phyloP scores from a whole-genome alignment of 2,888 invertebrate genomes.

The Heliconius erato region DNA sequence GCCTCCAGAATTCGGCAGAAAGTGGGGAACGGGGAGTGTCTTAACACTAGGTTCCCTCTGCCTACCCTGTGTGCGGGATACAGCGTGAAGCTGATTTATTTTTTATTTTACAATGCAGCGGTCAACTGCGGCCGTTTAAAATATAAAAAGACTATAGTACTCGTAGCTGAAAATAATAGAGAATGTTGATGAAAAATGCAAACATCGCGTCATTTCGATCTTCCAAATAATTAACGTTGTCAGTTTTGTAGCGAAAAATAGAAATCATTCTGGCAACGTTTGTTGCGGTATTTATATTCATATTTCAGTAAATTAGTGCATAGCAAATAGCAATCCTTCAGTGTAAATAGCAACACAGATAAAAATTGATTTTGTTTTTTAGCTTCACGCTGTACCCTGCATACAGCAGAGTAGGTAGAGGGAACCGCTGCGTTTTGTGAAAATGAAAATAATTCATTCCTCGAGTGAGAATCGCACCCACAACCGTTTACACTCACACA shows the following conservation, averaged over 20 bases:
- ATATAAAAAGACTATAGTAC: not conserved
- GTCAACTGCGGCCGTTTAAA: not conserved
- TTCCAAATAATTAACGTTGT: not conserved
- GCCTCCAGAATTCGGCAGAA: too few relatives aligned
- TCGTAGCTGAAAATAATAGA: not conserved
- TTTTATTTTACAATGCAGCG: not conserved
- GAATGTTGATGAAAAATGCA: slow-evolving; percentile 7
- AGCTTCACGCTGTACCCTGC: not conserved
- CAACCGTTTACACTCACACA: too few relatives aligned
- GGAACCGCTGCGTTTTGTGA: not conserved
- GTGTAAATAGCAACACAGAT: not conserved
- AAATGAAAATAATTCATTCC: too few relatives aligned
- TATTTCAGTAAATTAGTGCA: not conserved
- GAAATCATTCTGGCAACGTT: not conserved
- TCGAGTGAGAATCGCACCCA: too few relatives aligned
- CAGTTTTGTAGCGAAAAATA: slow-evolving; percentile 14
- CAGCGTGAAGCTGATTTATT: too few relatives aligned
- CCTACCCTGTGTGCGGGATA: too few relatives aligned
- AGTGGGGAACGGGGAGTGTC: too few relatives aligned
- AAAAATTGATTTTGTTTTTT: not conserved
- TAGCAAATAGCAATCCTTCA: not conserved
- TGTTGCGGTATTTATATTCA: not conserved
- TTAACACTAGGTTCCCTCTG: too few relatives aligned
- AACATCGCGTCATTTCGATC: not conserved
- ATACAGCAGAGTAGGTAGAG: not conserved